Base-by-base conservation (phyloP, 2,888 invertebrate species). In the Eupelmus urozonus region DNA sequence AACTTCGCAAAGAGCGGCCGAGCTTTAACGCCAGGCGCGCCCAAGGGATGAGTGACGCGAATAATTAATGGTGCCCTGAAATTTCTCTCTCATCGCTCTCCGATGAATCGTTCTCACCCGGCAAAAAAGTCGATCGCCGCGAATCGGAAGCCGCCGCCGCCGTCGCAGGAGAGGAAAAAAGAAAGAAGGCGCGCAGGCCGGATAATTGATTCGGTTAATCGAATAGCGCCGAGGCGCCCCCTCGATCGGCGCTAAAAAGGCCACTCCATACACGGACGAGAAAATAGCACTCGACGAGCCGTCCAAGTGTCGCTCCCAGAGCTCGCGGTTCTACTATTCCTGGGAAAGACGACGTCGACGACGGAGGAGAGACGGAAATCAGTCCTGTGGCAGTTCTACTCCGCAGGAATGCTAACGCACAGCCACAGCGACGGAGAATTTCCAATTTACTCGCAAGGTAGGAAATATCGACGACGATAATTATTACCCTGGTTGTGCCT, bases 391-490 rank as follows among this genome's bases (percentile, higher is more conserved):
- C 79, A 79, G 53, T 73, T 76, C 42, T 71, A 66, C 67, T 70
- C 70, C 57, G 59, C 70, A 55, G 88, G 87, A 89, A 95, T 95
- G 94, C 92, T 95, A 89, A 95, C 95, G 83, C 95, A 95, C 91
- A 95, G 95, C 90, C 94, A 95, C 91, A 95, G 95, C 90, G 95
- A 95, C 89, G 95, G 95, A 87, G 95, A 95, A 91, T 95, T 95
- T 91, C 95, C 95, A 87, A 93, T 95, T 90, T 95, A 95, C 90
- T 92, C 93, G 85, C 93, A 93, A 94, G 95, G 95, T 95, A 92
- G 88, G 84, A 92, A n/a, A n/a, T n/a, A n/a, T n/a, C n/a, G n/a
- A n/a, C n/a, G n/a, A n/a, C n/a, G n/a, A n/a, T n/a, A n/a, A n/a
- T n/a, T n/a, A n/a, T n/a, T n/a, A n/a, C n/a, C n/a, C n/a, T n/a